Base-by-base conservation (phyloP, 2,888 invertebrate species). In the Cephus pygmeus region DNA sequence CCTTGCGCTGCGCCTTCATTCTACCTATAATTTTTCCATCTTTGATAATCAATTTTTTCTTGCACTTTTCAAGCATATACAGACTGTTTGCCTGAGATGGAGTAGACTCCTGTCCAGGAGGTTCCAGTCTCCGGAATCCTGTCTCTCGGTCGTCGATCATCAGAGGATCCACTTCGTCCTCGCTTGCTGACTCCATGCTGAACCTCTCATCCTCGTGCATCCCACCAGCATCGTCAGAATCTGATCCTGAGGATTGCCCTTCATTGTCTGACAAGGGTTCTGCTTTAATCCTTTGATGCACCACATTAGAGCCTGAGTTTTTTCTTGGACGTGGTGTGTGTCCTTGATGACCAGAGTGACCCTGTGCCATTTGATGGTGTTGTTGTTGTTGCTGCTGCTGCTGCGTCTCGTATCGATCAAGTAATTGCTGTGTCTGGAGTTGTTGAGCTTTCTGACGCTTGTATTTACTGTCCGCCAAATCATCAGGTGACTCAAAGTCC, bases 401-500 rank as follows among this genome's bases (percentile, higher is more conserved):
- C 33, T 81, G 83, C 4, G 84, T 80, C 11, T 91, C 91, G 77
- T 88, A 91, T 76, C 88, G 84, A 34, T 91, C 91, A 68, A 91
- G 79, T 73, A 90, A 79, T 78, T 90, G 91, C 69, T 90, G 88
- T 3, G 86, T 86, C 34, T 83, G 85, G 34, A 88, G 89, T 56
- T 87, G 88, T 4, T 87, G 87, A 73, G 87, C 90, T 90, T 84
- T 91, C 91, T 85, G 92, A 69, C 92, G 92, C 81, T 92, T 93
- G 84, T 93, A 94, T 78, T 93, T 93, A 34, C 94, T 93, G 83
- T 96, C 97, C 11, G 88, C 83, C 76, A 96, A 94, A 88, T 97
- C 98, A 90, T 98, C 98, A 0, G 96, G 96, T 0, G 97, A 97
- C 90, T 97, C 97, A 92, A 98, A 98, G 91, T 98, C 98, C 92